phyloP scores from a whole-genome alignment of 2,888 invertebrate genomes.

The Tinea trinotella region DNA sequence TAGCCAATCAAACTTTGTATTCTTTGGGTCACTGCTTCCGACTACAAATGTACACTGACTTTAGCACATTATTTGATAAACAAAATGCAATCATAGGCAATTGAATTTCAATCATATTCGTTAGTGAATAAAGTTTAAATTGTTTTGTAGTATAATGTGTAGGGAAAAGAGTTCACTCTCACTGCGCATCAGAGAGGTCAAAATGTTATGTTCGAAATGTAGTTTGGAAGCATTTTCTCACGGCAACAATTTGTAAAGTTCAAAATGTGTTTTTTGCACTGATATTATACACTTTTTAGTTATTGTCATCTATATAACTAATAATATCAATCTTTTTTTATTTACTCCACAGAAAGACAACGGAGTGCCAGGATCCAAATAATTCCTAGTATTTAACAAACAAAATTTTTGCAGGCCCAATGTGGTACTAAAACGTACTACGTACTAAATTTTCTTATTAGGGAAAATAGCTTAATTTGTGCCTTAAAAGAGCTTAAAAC shows the following conservation, averaged over 20 bases:
- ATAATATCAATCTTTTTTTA: too few species aligned
- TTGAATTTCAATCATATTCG: not conserved
- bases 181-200: conserved; percentile 49
- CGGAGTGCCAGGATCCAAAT: too few species aligned
- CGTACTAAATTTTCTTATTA: too few species aligned
- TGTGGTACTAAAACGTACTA: too few species aligned
- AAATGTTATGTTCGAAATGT: conserved; percentile 46
- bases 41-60: conserved; percentile 44
- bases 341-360: too few species aligned
- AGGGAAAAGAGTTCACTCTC: conserved; percentile 18
- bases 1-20: conserved; percentile 59
- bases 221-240: conserved; percentile 50
- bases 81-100: not conserved
- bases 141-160: not conserved
- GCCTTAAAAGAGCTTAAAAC: too few species aligned
- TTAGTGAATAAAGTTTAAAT: not conserved
- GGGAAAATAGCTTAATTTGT: too few species aligned
- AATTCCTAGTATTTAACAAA: too few species aligned
- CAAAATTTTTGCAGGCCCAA: too few species aligned
- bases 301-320: too few species aligned
- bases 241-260: conserved; percentile 32
- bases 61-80: not conserved
- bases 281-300: too few species aligned
- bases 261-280: too few species aligned
- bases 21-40: conserved; percentile 63